phyloP scores from a whole-genome alignment of 1,140 invertebrate species.

The Lepeophtheirus salmonis region DNA sequence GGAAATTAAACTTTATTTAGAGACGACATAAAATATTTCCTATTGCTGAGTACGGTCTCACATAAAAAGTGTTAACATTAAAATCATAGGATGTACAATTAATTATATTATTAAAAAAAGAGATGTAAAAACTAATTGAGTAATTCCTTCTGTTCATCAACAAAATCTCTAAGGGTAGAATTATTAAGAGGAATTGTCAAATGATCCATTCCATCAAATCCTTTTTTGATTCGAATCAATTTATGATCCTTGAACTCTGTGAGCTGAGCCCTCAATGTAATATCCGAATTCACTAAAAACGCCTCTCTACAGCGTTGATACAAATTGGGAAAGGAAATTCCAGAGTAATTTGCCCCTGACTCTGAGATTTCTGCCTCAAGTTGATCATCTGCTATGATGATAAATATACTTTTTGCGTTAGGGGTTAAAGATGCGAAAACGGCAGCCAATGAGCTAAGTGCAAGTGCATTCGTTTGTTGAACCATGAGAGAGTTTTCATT shows the following conservation, averaged over 20 bases:
- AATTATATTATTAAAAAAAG: too few species aligned
- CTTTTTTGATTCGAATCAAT: conserved; percentile 56
- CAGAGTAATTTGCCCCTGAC: conserved; percentile 30
- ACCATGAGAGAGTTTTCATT: conserved; percentile 67
- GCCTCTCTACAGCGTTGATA: conserved; percentile 60
- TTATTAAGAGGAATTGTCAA: conserved; percentile 57
- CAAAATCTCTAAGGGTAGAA: conserved; percentile 50
- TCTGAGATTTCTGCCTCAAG: conserved; percentile 28
- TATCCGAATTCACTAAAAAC: conserved; percentile 73
- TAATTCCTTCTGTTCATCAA: conserved; percentile 28
- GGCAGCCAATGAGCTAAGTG: conserved; percentile 61
- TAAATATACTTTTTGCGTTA: conserved; percentile 69
- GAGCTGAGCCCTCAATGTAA: conserved; percentile 62
- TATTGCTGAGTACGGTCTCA: too few species aligned
- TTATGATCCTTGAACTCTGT: conserved; percentile 87
- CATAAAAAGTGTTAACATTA: too few species aligned
- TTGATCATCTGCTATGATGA: conserved; percentile 57
- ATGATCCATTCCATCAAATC: conserved; percentile 55
- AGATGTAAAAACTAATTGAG: too few species aligned
- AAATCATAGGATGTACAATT: too few species aligned
- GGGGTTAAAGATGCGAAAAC: conserved; percentile 68
- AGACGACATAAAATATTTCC: too few species aligned
- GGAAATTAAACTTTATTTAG: too few species aligned
- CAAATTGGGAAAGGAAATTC: conserved; percentile 64
- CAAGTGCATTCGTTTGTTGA: conserved; percentile 48